These are phyloP conservation scores for Steatornis caripensis DNA, from an alignment of 2,113 vertebrate species.

Conservation along the genomic window DNA sequence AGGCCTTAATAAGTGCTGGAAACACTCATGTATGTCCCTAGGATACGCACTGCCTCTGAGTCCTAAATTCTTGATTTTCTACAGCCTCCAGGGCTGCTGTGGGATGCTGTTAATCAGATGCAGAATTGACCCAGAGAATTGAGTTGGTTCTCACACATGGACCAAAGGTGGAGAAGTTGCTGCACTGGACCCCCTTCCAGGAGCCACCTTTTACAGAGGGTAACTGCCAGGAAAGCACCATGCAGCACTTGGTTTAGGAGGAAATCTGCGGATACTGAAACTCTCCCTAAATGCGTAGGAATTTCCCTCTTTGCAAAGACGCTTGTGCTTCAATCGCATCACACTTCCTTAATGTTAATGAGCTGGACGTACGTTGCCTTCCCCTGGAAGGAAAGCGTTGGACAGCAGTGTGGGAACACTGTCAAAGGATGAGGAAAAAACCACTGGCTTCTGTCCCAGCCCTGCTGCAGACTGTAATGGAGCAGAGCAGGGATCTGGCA, in stretches of 20 bases:
- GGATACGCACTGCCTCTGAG: background rate
- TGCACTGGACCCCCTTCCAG: background rate
- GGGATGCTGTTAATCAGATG: background rate
- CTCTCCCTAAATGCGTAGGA: background rate
- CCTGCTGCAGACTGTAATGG: background rate
- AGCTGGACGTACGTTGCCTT: rapidly evolving
- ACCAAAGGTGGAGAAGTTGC: background rate
- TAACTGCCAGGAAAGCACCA: background rate
- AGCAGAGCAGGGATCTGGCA: background rate
- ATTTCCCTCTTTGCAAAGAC: background rate
- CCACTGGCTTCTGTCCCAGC: background rate
- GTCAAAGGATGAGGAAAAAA: background rate
- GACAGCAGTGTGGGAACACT: background rate
- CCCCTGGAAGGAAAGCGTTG: background rate
- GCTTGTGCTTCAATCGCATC: background rate
- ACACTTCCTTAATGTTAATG: background rate
- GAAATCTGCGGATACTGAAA: background rate
- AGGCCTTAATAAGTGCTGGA: background rate
- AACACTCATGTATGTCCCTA: background rate
- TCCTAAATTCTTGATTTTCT: background rate
- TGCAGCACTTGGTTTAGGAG: background rate
- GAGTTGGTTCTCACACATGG: background rate
- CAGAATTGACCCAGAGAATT: background rate
- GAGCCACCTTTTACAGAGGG: background rate
- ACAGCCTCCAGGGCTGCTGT: background rate